Conservation (phyloP, 1,140 invertebrate genomes). For the Hyles euphorbiae region DNA sequence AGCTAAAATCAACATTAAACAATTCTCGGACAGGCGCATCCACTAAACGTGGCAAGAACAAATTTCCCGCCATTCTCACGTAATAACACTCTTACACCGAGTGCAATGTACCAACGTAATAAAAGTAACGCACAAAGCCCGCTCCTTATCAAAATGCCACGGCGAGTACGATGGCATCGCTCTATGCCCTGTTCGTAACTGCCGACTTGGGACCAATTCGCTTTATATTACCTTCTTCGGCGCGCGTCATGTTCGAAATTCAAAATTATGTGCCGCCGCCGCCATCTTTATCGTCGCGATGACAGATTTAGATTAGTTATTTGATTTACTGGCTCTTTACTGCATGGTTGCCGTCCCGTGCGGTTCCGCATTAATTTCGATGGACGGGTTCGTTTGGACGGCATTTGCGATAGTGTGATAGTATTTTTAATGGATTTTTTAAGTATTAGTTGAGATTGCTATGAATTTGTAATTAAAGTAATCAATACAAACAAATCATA, state of each 20-base stretch:
- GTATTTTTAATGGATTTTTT: too few species aligned
- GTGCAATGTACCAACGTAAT: constrained; percentile 11
- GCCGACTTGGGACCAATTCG: constrained; percentile 47
- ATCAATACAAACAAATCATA: too few species aligned
- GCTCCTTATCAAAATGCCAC: constrained; percentile 58
- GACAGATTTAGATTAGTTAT: constrained; percentile 39
- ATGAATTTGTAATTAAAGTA: too few species aligned
- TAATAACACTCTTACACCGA: constrained; percentile 3
- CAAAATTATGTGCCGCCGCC: constrained; percentile 24
- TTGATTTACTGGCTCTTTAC: constrained; percentile 12
- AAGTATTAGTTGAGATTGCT: too few species aligned
- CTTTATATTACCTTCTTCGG: constrained; percentile 36
- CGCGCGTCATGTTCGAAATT: constrained; percentile 35
- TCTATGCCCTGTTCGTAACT: constrained; percentile 31
- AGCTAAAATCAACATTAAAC: too few species aligned
- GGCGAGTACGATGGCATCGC: constrained; percentile 35
- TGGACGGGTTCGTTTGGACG: neutral
- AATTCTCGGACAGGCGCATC: too few species aligned
- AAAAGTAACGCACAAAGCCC: constrained; percentile 25
- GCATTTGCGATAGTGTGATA: too few species aligned
- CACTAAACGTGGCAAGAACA: too few species aligned
- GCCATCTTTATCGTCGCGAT: constrained; percentile 49
- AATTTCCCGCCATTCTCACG: neutral
- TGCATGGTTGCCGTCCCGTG: constrained; percentile 18
- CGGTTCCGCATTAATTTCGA: neutral